phyloP scores from a whole-genome alignment of 2,888 invertebrate genomes.

The Yponomeuta sedellus region DNA sequence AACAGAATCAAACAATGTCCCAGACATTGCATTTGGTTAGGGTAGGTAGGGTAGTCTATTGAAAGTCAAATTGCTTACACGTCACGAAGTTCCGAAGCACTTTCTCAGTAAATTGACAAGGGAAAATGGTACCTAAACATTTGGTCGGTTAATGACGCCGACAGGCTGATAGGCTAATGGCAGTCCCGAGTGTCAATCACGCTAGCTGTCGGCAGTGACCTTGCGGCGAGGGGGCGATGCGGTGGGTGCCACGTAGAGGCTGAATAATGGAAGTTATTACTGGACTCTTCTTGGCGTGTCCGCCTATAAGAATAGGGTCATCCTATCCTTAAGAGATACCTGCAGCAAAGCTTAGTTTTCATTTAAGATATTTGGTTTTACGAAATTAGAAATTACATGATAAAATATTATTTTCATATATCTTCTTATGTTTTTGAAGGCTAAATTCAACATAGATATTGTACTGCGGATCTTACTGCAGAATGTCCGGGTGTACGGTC shows the following conservation, averaged over 20 bases:
- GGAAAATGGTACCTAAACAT: conserved; percentile 7
- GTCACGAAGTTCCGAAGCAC: neutral
- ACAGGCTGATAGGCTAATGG: conserved; percentile 15
- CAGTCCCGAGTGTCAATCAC: conserved; percentile 19
- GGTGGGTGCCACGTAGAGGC: conserved; percentile 4
- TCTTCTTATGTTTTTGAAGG: too few species aligned
- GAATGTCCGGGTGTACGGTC: too few species aligned
- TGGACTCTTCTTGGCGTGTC: neutral
- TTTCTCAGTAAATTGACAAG: conserved; percentile 6
- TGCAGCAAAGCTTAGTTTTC: too few species aligned
- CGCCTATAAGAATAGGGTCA: too few species aligned
- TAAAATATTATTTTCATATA: too few species aligned
- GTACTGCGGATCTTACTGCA: too few species aligned
- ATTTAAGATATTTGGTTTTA: too few species aligned
- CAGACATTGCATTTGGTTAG: too few species aligned
- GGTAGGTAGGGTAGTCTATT: neutral
- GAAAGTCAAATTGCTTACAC: neutral
- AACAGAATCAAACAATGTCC: too few species aligned
- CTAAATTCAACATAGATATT: too few species aligned
- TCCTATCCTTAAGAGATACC: too few species aligned
- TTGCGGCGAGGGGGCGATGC: conserved; percentile 30
- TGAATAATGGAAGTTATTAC: neutral
- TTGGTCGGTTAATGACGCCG: neutral
- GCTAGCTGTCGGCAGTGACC: conserved; percentile 44
- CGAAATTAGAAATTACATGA: too few species aligned